These are phyloP conservation scores for Peromyscus eremicus DNA, from an alignment of 2,797 vertebrate species.

Conservation along the genomic window DNA sequence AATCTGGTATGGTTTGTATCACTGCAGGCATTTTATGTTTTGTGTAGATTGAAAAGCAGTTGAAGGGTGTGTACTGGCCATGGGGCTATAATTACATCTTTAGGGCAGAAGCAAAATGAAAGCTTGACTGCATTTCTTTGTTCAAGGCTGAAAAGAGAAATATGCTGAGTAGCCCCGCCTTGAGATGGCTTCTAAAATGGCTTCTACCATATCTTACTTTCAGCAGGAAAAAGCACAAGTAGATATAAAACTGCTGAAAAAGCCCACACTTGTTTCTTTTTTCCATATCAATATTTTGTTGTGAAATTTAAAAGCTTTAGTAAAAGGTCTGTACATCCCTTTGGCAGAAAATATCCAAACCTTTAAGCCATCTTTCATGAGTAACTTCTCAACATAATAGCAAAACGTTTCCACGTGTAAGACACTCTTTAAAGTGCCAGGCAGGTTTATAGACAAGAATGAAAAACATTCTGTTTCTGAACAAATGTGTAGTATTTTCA, in stretches of 20 bases:
- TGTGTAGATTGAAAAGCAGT: neutral
- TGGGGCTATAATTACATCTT: slow-evolving; percentile 20
- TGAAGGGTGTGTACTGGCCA: neutral
- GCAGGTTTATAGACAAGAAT: slow-evolving; percentile 38
- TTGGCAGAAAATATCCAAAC: slow-evolving; percentile 24
- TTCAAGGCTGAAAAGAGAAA: slow-evolving; percentile 44
- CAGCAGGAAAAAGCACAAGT: neutral
- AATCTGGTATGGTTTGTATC: neutral
- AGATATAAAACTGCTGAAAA: neutral
- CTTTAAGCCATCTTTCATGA: slow-evolving; percentile 47
- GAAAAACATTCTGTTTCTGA: slow-evolving; percentile 41
- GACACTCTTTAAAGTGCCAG: slow-evolving; percentile 54
- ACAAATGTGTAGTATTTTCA: neutral
- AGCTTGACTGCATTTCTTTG: slow-evolving; percentile 36
- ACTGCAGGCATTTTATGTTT: neutral
- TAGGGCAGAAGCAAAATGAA: slow-evolving; percentile 45
- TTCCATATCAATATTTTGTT: slow-evolving; percentile 65
- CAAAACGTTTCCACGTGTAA: slow-evolving; percentile 40
- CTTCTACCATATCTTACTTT: neutral
- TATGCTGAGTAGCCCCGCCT: neutral
- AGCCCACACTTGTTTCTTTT: slow-evolving; percentile 44
- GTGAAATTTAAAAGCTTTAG: slow-evolving; percentile 48
- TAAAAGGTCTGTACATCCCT: slow-evolving; percentile 39
- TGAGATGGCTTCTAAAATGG: slow-evolving; percentile 61
- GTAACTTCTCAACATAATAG: slow-evolving; percentile 45